Evolutionary conservation across 2,797 vertebrate species (phyloP).

Genomic region (Podarcis siculus): DNA sequence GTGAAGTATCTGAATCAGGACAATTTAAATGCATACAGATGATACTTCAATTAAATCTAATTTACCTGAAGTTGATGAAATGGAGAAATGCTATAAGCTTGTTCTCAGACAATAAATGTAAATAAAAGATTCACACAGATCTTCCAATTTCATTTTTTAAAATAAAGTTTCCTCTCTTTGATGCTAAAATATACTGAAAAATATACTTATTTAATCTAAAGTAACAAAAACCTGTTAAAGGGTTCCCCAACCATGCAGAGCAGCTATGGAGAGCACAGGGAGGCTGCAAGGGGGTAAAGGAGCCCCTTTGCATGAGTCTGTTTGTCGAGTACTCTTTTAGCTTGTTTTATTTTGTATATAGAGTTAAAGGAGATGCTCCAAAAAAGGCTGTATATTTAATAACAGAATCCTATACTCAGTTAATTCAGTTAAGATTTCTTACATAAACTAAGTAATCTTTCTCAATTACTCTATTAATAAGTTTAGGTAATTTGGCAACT

Average conservation of each 20-base stretch:
- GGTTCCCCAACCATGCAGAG: too few relatives aligned
- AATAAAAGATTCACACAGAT: neutral
- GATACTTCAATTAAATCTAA: constrained; percentile 26
- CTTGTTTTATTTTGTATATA: neutral
- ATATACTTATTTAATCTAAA: neutral
- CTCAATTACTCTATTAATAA: neutral
- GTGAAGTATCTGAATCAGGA: neutral
- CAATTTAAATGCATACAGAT: constrained; percentile 19
- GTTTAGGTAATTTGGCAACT: neutral
- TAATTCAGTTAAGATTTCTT: neutral
- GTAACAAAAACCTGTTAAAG: neutral
- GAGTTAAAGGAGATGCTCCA: neutral
- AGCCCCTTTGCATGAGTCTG: too few relatives aligned
- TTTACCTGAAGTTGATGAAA: constrained; percentile 27
- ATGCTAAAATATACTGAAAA: neutral
- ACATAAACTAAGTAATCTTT: neutral
- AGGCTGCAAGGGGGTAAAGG: too few relatives aligned
- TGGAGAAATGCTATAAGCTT: neutral
- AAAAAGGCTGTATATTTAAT: neutral
- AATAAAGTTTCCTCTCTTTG: neutral
- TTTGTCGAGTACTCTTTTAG: neutral
- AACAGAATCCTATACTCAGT: neutral
- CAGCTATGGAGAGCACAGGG: too few relatives aligned
- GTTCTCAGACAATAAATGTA: constrained; percentile 10
- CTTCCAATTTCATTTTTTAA: neutral